These are phyloP conservation scores for Tetragnatha versicolor DNA, from an alignment of 1,140 invertebrate genomes.

Conservation along the genomic window DNA sequence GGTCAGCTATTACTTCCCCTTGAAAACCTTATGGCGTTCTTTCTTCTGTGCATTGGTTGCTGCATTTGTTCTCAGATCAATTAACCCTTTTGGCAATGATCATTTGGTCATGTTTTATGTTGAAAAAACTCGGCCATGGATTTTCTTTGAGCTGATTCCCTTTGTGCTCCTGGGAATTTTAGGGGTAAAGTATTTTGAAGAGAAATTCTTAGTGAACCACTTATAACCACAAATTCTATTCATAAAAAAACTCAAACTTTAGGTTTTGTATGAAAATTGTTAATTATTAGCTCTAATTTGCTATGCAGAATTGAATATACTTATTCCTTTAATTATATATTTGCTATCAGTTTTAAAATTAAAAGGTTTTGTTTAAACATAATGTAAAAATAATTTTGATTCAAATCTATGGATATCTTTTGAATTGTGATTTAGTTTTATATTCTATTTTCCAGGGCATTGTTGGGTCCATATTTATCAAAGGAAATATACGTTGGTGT, in stretches of 20 bases:
- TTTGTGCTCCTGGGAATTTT: conserved; percentile 96
- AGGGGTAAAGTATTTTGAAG: conserved; percentile 75
- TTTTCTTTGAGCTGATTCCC: conserved; percentile 96
- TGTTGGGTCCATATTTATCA: conserved; percentile 96
- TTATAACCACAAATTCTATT: neutral
- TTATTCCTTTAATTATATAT: neutral
- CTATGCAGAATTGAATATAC: neutral
- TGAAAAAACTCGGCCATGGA: conserved; percentile 99
- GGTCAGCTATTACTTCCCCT: conserved; percentile 98
- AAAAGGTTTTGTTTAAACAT: too few relatives aligned
- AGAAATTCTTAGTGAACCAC: neutral
- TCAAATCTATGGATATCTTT: too few relatives aligned
- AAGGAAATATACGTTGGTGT: conserved; percentile 95
- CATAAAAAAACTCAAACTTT: neutral
- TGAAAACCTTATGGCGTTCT: conserved; percentile 98
- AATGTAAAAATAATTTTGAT: too few relatives aligned
- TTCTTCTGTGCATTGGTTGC: conserved; percentile 99
- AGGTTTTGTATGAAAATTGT: neutral
- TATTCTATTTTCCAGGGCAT: conserved; percentile 69
- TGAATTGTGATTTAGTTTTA: neutral
- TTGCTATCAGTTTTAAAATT: too few relatives aligned
- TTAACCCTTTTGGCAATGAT: conserved; percentile 99
- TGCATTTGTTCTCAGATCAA: conserved; percentile 94
- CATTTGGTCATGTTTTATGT: conserved; percentile 98
- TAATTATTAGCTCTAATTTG: neutral